Conservation (phyloP, 2,113 vertebrate species). For the Formicarius rufipectus region DNA sequence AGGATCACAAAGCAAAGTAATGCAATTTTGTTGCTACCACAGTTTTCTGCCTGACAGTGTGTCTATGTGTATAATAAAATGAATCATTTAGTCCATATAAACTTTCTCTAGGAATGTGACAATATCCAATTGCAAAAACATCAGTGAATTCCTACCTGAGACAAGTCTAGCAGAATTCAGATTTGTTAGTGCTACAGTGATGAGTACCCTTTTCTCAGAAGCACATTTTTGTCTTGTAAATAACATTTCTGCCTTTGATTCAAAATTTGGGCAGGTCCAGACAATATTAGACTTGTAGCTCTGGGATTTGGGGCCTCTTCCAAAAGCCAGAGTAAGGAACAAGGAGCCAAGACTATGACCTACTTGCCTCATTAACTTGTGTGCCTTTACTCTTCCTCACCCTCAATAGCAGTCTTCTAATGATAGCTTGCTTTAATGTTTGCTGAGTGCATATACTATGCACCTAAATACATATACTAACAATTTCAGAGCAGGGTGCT, state of each 20-base stretch:
- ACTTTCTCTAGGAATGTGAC: background rate
- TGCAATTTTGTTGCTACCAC: background rate
- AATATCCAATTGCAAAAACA: conserved; percentile 12
- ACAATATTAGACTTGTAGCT: background rate
- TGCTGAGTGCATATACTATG: background rate
- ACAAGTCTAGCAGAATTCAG: background rate
- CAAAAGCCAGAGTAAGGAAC: background rate
- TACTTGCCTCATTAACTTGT: accelerated
- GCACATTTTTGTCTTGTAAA: background rate
- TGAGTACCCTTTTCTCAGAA: background rate
- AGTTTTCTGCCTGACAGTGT: background rate
- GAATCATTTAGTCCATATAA: background rate
- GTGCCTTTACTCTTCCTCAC: background rate
- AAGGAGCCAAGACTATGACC: background rate
- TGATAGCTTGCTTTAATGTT: background rate
- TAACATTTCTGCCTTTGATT: background rate
- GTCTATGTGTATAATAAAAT: background rate
- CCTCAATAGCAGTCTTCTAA: background rate
- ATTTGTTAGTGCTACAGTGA: background rate
- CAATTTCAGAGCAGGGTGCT: background rate
- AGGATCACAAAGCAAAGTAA: background rate
- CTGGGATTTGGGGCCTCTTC: background rate
- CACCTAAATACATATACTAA: background rate
- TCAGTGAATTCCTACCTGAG: background rate
- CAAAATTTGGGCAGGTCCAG: background rate